A percentile compares a stretch with the other conserved stretches of the same genome.
Evolutionary conservation across 2,797 vertebrate species (phyloP).

Genomic region (Basileuterus tristriatus): DNA sequence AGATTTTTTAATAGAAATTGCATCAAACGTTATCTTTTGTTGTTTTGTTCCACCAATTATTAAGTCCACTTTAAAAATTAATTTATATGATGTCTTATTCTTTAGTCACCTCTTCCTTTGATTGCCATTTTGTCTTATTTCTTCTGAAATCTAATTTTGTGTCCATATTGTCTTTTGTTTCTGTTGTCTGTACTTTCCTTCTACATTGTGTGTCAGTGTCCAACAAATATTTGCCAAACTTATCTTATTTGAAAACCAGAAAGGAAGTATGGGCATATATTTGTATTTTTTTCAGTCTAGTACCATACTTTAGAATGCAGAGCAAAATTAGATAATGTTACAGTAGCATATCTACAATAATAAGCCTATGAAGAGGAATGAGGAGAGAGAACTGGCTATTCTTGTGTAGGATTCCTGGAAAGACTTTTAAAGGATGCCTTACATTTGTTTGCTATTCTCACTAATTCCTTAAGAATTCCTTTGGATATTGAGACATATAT

Average conservation of each 20-base stretch:
- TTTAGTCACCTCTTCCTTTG: not conserved
- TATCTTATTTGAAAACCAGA: not conserved
- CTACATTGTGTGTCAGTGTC: not conserved
- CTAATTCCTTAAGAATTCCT: conserved; percentile 26
- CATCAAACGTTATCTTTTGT: not conserved
- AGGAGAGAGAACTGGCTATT: not conserved
- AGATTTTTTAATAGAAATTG: not conserved
- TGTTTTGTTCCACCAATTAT: not conserved
- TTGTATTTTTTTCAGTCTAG: not conserved
- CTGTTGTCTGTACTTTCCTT: not conserved
- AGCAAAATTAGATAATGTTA: not conserved
- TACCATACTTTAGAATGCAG: not conserved
- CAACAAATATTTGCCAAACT: not conserved
- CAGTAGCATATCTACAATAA: not conserved
- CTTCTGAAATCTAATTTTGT: not conserved
- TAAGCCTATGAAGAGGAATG: not conserved
- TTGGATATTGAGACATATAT: conserved; percentile 6
- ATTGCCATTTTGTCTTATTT: not conserved
- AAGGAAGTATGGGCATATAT: not conserved
- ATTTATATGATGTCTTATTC: not conserved
- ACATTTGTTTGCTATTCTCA: conserved; percentile 8
- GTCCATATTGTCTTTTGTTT: not conserved
- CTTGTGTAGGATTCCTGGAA: not conserved
- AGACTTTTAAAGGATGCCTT: not conserved
- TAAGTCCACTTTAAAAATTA: not conserved